Percentiles rank a stretch among this genome's conserved stretches.
Evolutionary conservation across 2,113 vertebrate species (phyloP).

Genomic region (Xenopus laevis): DNA sequence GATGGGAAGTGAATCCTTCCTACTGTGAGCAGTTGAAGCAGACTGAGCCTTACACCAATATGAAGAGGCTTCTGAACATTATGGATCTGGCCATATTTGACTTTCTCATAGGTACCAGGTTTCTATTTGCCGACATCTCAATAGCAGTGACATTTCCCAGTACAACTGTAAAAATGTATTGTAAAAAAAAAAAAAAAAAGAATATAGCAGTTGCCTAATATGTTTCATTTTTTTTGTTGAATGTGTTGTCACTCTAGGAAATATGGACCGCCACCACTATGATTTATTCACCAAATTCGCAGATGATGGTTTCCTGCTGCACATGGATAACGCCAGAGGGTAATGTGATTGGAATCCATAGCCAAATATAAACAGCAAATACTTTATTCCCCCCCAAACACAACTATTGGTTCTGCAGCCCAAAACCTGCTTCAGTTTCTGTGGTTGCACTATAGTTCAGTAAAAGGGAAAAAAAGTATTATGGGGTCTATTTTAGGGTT

Average conservation of each 20-base stretch:
- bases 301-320: slow-evolving; percentile 87
- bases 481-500: too few relatives aligned
- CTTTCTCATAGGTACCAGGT: slow-evolving; percentile 79
- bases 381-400: too few relatives aligned
- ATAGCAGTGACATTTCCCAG: too few relatives aligned
- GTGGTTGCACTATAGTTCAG: too few relatives aligned
- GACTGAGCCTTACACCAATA: too few relatives aligned
- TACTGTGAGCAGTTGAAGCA: slow-evolving; percentile 84
- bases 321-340: slow-evolving; percentile 95
- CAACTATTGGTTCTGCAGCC: background rate
- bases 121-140: too few relatives aligned
- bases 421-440: too few relatives aligned
- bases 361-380: too few relatives aligned
- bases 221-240: background rate
- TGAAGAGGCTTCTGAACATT: slow-evolving; percentile 85
- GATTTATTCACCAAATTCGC: slow-evolving; percentile 96
- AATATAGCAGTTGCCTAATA: too few relatives aligned
- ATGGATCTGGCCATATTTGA: slow-evolving; percentile 97
- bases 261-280: slow-evolving; percentile 97
- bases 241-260: slow-evolving; percentile 64
- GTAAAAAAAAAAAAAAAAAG: too few relatives aligned
- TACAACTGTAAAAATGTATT: too few relatives aligned
- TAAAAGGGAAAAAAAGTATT: too few relatives aligned
- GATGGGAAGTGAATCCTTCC: slow-evolving; percentile 89
- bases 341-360: slow-evolving; percentile 49